These are phyloP conservation scores for Melanocharis versteri DNA, from an alignment of 2,113 vertebrate species.

Conservation along the genomic window DNA sequence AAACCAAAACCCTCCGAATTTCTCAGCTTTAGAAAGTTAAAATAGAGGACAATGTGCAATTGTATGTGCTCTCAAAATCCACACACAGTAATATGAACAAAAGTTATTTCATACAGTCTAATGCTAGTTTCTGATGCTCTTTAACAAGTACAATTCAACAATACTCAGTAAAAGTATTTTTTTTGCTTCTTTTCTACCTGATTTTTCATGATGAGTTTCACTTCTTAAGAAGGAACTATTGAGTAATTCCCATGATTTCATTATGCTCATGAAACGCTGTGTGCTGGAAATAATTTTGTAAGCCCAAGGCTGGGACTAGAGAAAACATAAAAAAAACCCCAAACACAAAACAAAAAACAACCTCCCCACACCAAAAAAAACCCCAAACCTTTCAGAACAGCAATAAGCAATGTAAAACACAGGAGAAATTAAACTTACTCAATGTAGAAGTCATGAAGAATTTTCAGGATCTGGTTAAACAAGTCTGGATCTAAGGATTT, in stretches of 20 bases:
- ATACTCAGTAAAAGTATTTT: not conserved
- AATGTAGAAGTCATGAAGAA: slow-evolving; percentile 83
- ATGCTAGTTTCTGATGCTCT: not conserved
- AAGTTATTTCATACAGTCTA: not conserved
- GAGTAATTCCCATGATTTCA: not conserved
- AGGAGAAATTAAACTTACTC: slow-evolving; percentile 76
- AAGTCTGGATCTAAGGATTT: slow-evolving; percentile 90
- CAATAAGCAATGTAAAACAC: not conserved
- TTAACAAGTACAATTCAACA: not conserved
- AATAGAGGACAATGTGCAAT: not conserved
- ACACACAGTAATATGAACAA: not conserved
- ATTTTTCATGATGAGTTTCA: not conserved
- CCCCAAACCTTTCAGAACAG: not conserved
- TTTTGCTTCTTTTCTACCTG: not conserved
- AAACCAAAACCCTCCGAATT: not conserved
- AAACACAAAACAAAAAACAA: not conserved
- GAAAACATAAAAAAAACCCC: not conserved
- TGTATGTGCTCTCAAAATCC: not conserved
- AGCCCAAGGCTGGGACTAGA: rapidly evolving
- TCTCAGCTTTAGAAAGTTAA: not conserved
- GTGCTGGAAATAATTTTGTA: not conserved
- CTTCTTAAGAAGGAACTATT: not conserved
- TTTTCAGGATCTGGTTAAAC: slow-evolving; percentile 85
- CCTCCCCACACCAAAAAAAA: rapidly evolving
- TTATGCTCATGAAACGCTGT: not conserved